Evolutionary conservation across 2,113 vertebrate species (phyloP).

Genomic region (Anas platyrhynchos): DNA sequence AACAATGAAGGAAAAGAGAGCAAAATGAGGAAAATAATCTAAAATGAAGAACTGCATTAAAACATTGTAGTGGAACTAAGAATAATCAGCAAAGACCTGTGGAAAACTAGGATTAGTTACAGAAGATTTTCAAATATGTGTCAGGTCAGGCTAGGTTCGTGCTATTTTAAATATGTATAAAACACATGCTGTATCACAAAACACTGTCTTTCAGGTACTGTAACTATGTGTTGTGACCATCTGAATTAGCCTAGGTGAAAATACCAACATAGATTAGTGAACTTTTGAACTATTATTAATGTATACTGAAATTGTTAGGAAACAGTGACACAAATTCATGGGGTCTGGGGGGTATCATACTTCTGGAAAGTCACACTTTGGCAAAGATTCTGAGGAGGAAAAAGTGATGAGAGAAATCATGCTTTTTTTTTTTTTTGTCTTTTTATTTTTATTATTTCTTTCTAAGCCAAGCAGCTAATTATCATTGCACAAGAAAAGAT

Average conservation of each 20-base stretch:
- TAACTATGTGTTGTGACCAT: accelerated
- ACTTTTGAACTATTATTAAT: not conserved
- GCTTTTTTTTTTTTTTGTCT: not conserved
- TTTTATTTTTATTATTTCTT: not conserved
- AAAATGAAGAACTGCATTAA: not conserved
- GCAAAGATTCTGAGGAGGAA: not conserved
- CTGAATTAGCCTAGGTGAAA: not conserved
- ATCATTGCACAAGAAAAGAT: not conserved
- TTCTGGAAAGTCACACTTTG: not conserved
- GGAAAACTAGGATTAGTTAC: accelerated
- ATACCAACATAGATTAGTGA: not conserved
- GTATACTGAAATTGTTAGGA: not conserved
- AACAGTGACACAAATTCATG: not conserved
- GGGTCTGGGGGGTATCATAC: too few species aligned
- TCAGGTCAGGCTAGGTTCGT: not conserved
- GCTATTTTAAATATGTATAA: not conserved
- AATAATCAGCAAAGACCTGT: not conserved
- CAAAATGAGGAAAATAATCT: not conserved
- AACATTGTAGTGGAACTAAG: not conserved
- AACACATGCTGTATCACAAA: not conserved
- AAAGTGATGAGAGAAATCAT: not conserved
- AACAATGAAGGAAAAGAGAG: not conserved
- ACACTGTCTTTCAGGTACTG: not conserved
- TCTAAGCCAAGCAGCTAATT: not conserved
- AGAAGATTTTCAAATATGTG: not conserved